phyloP scores from a whole-genome alignment of 2,797 vertebrate species.

The Psittacula derbiana region DNA sequence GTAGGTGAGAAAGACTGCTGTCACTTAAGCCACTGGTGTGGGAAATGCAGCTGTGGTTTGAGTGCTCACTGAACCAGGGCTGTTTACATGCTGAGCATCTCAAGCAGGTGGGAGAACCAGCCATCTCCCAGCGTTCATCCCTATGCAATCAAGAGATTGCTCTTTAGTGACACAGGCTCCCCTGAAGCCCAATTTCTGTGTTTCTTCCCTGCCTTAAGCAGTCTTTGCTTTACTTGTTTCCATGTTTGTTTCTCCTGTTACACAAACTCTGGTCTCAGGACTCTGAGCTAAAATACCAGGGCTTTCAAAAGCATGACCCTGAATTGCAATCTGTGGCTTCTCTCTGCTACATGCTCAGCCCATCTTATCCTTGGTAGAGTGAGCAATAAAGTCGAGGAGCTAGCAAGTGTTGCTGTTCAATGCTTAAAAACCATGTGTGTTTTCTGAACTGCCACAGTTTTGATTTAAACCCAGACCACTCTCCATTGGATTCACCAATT shows the following conservation, averaged over 20 bases:
- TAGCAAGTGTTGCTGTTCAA: not conserved
- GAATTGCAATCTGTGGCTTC: not conserved
- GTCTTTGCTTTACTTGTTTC: constrained; percentile 34
- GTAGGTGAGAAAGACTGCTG: not conserved
- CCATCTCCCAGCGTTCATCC: not conserved
- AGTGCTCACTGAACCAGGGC: not conserved
- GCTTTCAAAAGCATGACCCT: not conserved
- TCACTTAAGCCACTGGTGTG: not conserved
- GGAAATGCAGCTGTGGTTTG: constrained; percentile 3
- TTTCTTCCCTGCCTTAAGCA: constrained; percentile 3
- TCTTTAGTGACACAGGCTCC: not conserved
- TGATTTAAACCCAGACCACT: not conserved
- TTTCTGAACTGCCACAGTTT: not conserved
- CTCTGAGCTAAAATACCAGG: not conserved
- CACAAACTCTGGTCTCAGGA: not conserved
- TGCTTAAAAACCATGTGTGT: not conserved
- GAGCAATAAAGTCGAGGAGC: not conserved
- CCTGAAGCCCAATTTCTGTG: not conserved
- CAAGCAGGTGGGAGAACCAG: not conserved
- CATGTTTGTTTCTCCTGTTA: constrained; percentile 2
- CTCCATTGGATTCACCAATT: not conserved
- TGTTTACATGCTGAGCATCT: not conserved
- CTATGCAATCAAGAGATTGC: not conserved
- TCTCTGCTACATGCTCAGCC: not conserved
- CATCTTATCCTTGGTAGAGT: not conserved